phyloP scores from a whole-genome alignment of 2,888 invertebrate genomes.

The Trissoscelio sp. region DNA sequence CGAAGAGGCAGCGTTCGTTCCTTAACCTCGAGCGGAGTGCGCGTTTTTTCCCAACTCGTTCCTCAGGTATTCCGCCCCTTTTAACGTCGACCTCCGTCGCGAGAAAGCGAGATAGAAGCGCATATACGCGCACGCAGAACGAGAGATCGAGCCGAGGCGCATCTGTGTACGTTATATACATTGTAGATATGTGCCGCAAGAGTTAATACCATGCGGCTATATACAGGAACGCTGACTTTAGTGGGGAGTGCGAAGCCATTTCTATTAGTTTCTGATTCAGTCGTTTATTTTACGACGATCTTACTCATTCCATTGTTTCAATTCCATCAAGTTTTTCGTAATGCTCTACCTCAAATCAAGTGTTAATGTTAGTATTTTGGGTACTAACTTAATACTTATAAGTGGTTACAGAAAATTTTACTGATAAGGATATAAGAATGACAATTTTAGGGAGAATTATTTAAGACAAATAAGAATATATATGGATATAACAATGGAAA shows the following conservation, averaged over 20 bases:
- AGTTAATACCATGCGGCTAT: constrained; percentile 22
- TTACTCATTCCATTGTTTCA: too few relatives aligned
- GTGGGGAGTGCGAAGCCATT: constrained; percentile 14
- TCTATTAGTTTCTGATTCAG: constrained; percentile 19
- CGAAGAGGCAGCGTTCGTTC: constrained; percentile 76
- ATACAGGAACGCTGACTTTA: not conserved
- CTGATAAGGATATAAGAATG: too few relatives aligned
- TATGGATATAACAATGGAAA: not conserved
- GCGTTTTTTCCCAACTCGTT: constrained; percentile 78
- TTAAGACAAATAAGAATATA: too few relatives aligned
- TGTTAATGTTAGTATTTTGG: too few relatives aligned
- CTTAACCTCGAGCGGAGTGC: constrained; percentile 77
- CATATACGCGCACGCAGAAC: constrained; percentile 34
- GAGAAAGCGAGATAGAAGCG: constrained; percentile 45
- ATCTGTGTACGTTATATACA: constrained; percentile 29
- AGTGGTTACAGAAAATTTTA: too few relatives aligned
- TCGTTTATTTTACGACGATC: constrained; percentile 1
- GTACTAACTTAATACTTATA: too few relatives aligned
- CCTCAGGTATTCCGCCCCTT: constrained; percentile 79
- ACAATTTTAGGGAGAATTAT: too few relatives aligned
- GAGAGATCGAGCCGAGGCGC: constrained; percentile 26
- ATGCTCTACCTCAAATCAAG: too few relatives aligned
- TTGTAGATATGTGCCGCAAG: constrained; percentile 35
- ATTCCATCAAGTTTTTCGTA: too few relatives aligned
- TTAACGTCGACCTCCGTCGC: constrained; percentile 73